Percentiles rank a stretch among this genome's conserved stretches.
These are phyloP conservation scores for Macrophya alboannulata DNA, from an alignment of 2,888 invertebrate genomes.

Conservation along the genomic window DNA sequence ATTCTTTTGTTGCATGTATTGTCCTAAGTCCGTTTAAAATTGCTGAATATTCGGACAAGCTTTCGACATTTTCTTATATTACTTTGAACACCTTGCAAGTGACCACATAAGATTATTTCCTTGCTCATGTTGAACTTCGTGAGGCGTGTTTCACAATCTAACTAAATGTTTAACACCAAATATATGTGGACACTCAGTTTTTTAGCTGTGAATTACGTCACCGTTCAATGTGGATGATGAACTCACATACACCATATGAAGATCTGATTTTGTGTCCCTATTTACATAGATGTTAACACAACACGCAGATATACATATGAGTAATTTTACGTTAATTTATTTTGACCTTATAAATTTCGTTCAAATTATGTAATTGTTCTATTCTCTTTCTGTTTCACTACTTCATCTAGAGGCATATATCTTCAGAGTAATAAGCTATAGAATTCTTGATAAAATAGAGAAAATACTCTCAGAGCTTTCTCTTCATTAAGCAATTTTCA, in stretches of 20 bases:
- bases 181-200: background rate
- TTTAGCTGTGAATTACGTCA: background rate
- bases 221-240: background rate
- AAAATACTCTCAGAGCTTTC: too few relatives aligned
- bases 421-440: background rate
- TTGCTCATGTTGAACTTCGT: background rate
- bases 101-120: background rate
- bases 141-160: background rate
- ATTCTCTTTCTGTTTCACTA: background rate
- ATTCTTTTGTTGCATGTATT: constrained; percentile 27
- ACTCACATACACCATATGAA: background rate
- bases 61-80: background rate
- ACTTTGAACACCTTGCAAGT: background rate
- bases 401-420: background rate
- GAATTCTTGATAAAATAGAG: too few relatives aligned
- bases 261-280: background rate
- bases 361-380: background rate
- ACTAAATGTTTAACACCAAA: constrained; percentile 24
- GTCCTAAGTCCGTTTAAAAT: background rate
- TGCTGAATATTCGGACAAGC: background rate
- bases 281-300: background rate
- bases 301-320: background rate
- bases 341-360: background rate
- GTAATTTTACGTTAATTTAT: background rate
- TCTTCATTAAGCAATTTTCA: too few relatives aligned